Evolutionary conservation across 2,797 vertebrate species (phyloP), one percentile per base, ranked within the genome.

Genomic region (Myotis myotis): DNA sequence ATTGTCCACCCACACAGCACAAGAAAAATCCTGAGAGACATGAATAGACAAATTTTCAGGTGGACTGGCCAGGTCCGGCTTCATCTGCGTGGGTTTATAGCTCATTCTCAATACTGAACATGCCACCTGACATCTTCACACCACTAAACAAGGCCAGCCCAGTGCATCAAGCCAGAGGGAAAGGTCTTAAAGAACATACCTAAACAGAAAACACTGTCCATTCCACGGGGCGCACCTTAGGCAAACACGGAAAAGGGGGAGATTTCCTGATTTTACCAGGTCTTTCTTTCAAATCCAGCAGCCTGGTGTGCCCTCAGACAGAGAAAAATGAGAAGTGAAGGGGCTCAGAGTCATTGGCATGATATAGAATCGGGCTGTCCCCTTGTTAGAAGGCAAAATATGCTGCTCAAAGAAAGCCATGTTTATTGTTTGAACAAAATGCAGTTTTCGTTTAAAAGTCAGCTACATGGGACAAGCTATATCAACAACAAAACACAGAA

Each of bases 231-330:
- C 25, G 30, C 78, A 13, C 60, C 75, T 95, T 55, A 72, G 89
- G 93, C 62, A 96, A 80, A 89, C 70, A 87, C 76, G 8, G 53
- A 87, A 81, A 89, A 88, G 74, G 1, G 62, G 30, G 86, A 90
- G 79, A 83, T 72, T 92, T 96, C 94, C 90, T 94, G 78, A 96
- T 96, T 87, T 95, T 80, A 96, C 93, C 57, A 94, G 60, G 66
- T 57, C 96, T 30, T 94, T 94, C 94, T 95, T 38, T 55, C 76
- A 33, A 80, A 71, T 71, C 74, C 10, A 30, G 74, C 44, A 16
- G 38, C 95, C 89, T 36, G 86, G 72, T 91, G 71, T 41, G 83
- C 75, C 76, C 93, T 94, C 89, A 75, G 86, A 94, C 28, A 60
- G 64, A 92, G 70, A 85, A 96, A 96, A 94, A 87, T 36, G 62